Conservation (phyloP, 1,140 invertebrate genomes). For the Hyphantria cunea region DNA sequence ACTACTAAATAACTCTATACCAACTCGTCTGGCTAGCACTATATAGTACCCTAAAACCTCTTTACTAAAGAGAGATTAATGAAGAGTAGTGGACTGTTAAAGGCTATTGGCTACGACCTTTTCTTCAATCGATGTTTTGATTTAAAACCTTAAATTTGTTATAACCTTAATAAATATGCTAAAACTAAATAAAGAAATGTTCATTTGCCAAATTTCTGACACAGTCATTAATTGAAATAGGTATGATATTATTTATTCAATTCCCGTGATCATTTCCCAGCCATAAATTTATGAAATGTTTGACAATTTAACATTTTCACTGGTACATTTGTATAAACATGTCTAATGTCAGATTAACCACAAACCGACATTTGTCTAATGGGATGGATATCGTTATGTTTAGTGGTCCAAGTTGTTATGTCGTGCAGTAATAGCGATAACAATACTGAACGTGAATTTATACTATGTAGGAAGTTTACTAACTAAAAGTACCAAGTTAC, state of each 20-base stretch:
- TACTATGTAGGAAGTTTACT: not conserved
- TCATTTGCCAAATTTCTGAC: too few relatives aligned
- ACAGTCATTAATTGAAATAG: too few relatives aligned
- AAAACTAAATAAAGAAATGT: too few relatives aligned
- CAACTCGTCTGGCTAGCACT: too few relatives aligned
- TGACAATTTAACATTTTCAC: not conserved
- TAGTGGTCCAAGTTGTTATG: conserved; percentile 30
- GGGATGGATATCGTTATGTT: conserved; percentile 32
- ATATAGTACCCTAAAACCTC: too few relatives aligned
- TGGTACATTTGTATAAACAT: conserved; percentile 10
- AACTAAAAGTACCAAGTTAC: not conserved
- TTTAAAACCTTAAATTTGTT: too few relatives aligned
- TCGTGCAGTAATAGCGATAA: conserved; percentile 4
- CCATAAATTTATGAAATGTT: not conserved
- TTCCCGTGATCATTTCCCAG: not conserved
- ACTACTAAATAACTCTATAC: too few relatives aligned
- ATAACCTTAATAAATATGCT: too few relatives aligned
- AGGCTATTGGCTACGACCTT: too few relatives aligned
- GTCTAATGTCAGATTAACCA: conserved; percentile 19
- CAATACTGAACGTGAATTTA: conserved; percentile 4
- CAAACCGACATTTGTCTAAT: conserved; percentile 30
- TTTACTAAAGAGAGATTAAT: too few relatives aligned
- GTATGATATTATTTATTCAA: not conserved
- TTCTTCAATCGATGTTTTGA: too few relatives aligned
- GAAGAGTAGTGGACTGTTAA: too few relatives aligned